A percentile compares a stretch with the other conserved stretches of the same genome.
These are phyloP conservation scores for Chrysolina oricalcia DNA, from an alignment of 2,888 invertebrate species.

Conservation along the genomic window DNA sequence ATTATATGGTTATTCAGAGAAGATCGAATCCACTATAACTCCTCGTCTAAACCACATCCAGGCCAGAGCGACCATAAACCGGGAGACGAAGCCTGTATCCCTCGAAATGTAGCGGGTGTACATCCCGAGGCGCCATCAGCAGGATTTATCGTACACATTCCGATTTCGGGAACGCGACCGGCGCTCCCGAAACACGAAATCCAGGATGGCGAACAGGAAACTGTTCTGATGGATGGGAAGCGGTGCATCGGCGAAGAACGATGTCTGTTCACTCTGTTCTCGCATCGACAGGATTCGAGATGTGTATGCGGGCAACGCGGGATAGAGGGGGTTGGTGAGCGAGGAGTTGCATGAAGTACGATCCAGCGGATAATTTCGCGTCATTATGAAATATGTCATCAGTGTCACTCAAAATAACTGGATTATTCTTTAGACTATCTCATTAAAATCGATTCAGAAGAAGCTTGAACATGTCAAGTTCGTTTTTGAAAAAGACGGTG, in stretches of 20 bases:
- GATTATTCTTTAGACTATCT: too few relatives aligned
- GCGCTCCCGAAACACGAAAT: conserved; percentile 59
- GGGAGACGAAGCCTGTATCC: neutral
- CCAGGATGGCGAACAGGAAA: conserved; percentile 60
- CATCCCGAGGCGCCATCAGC: conserved; percentile 51
- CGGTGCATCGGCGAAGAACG: neutral
- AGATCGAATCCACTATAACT: neutral
- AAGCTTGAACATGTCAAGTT: too few relatives aligned
- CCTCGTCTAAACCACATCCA: neutral
- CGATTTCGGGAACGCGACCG: conserved; percentile 50
- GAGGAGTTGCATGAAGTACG: conserved; percentile 31
- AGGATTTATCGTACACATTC: conserved; percentile 57
- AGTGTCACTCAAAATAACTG: too few relatives aligned
- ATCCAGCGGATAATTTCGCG: too few relatives aligned
- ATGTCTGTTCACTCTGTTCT: neutral
- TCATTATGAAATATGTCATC: too few relatives aligned
- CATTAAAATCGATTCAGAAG: too few relatives aligned
- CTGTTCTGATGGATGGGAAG: conserved; percentile 53
- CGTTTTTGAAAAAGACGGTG: too few relatives aligned
- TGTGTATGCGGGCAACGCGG: neutral
- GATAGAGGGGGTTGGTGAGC: conserved; percentile 37
- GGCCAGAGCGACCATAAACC: conserved; percentile 9
- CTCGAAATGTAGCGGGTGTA: conserved; percentile 30
- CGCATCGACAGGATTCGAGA: neutral
- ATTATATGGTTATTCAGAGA: too few relatives aligned